Evolutionary conservation across 2,113 vertebrate genomes (phyloP).

Genomic region (Dendrocopos noguchii): DNA sequence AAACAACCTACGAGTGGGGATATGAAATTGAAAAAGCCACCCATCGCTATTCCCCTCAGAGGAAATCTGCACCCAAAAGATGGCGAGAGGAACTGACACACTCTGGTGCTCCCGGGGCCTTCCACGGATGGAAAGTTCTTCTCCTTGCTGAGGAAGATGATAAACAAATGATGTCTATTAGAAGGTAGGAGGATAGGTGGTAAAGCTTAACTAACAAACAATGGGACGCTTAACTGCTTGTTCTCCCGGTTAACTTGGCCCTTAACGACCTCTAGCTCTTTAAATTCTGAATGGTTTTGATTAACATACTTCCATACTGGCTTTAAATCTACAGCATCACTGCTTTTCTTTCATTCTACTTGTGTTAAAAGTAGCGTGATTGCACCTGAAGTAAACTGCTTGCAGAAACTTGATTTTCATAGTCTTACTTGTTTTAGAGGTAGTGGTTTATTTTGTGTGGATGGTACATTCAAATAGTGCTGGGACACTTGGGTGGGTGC

Average conservation of each 20-base stretch:
- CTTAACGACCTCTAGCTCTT: neutral
- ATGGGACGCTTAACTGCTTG: neutral
- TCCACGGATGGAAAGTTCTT: constrained; percentile 92
- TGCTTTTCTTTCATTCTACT: neutral
- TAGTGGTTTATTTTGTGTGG: neutral
- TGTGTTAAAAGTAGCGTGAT: neutral
- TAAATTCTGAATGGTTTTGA: neutral
- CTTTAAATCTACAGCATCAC: neutral
- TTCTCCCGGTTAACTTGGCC: neutral
- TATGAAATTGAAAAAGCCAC: constrained; percentile 81
- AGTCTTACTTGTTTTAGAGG: neutral
- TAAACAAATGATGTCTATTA: constrained; percentile 80
- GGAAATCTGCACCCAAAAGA: constrained; percentile 85
- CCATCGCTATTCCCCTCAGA: constrained; percentile 78
- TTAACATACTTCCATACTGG: neutral
- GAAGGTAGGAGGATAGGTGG: constrained; percentile 78
- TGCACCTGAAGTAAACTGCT: neutral
- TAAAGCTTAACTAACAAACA: constrained; percentile 19
- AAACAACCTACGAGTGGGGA: constrained; percentile 89
- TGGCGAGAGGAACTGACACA: constrained; percentile 81
- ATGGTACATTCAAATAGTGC: neutral
- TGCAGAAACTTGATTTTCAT: neutral
- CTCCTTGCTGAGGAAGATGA: constrained; percentile 77
- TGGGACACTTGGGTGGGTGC: neutral
- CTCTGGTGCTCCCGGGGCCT: constrained; percentile 83